Percentiles rank a stretch among this genome's conserved stretches.
These are phyloP conservation scores for Chamaetylas fuelleborni DNA, from an alignment of 2,113 vertebrate genomes.

Conservation along the genomic window DNA sequence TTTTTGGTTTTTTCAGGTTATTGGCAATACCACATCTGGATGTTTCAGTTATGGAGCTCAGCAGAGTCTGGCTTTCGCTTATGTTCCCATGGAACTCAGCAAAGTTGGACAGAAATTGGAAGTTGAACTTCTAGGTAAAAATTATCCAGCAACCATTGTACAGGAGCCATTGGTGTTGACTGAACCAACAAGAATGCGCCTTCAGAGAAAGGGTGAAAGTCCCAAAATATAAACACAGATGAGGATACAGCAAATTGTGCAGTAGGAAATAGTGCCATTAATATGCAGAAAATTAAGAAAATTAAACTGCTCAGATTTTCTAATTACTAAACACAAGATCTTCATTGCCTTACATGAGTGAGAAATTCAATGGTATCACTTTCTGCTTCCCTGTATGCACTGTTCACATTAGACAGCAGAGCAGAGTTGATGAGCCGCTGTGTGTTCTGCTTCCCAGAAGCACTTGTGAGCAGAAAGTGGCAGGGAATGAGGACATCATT, in stretches of 20 bases:
- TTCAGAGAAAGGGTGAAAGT: constrained; percentile 79
- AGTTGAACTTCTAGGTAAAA: constrained; percentile 90
- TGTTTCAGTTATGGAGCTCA: constrained; percentile 87
- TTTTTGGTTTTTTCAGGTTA: constrained; percentile 75
- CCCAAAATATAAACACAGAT: constrained; percentile 44
- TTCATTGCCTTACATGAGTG: not conserved
- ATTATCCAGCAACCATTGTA: constrained; percentile 82
- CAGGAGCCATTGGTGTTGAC: constrained; percentile 90
- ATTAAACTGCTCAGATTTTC: not conserved
- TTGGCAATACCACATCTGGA: constrained; percentile 96
- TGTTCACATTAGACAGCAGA: not conserved
- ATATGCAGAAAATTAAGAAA: not conserved
- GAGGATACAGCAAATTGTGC: not conserved
- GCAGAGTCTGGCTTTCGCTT: constrained; percentile 91
- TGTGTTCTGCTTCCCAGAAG: not conserved
- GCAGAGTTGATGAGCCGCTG: not conserved
- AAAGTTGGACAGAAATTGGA: constrained; percentile 87
- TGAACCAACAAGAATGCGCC: constrained; percentile 83
- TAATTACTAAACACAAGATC: not conserved
- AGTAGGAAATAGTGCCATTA: not conserved
- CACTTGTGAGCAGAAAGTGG: not conserved
- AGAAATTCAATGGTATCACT: not conserved
- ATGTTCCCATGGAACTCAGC: constrained; percentile 85
- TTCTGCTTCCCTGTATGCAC: not conserved
- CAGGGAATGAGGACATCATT: not conserved